phyloP scores from a whole-genome alignment of 2,797 vertebrate species.

The Eidolon dupreanum region DNA sequence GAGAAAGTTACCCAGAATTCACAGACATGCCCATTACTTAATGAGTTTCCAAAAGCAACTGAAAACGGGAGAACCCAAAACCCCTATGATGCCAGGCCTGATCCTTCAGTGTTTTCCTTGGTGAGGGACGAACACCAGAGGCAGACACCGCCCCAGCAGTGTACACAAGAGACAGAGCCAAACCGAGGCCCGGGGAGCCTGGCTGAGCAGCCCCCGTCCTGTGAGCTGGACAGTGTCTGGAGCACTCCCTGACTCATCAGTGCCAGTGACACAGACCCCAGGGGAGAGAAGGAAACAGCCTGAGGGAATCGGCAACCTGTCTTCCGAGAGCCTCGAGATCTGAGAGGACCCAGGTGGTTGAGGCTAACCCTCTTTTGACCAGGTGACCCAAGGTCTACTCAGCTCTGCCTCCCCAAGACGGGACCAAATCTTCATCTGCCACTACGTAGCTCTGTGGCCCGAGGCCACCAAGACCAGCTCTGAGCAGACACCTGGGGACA shows the following conservation, averaged over 20 bases:
- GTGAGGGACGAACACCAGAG: neutral
- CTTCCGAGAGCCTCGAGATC: neutral
- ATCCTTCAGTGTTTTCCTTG: neutral
- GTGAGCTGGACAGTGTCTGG: neutral
- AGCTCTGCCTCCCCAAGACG: neutral
- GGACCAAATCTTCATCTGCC: neutral
- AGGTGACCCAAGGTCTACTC: fast-evolving
- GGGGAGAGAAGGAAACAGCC: neutral
- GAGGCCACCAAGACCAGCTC: neutral
- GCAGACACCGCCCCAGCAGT: fast-evolving
- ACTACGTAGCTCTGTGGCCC: neutral
- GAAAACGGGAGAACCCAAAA: too few relatives aligned
- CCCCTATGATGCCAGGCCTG: neutral
- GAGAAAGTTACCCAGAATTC: neutral
- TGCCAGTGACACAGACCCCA: neutral
- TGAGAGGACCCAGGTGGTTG: neutral
- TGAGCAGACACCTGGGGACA: neutral
- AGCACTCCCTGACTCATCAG: neutral
- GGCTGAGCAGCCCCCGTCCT: neutral
- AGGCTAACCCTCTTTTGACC: too few relatives aligned
- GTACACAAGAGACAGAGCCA: neutral
- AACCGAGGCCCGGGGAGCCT: neutral
- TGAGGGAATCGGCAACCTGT: fast-evolving
- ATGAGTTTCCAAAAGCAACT: neutral
- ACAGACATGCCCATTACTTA: neutral